Evolutionary conservation across 2,113 vertebrate genomes (phyloP).

Genomic region (Nicator chloris): DNA sequence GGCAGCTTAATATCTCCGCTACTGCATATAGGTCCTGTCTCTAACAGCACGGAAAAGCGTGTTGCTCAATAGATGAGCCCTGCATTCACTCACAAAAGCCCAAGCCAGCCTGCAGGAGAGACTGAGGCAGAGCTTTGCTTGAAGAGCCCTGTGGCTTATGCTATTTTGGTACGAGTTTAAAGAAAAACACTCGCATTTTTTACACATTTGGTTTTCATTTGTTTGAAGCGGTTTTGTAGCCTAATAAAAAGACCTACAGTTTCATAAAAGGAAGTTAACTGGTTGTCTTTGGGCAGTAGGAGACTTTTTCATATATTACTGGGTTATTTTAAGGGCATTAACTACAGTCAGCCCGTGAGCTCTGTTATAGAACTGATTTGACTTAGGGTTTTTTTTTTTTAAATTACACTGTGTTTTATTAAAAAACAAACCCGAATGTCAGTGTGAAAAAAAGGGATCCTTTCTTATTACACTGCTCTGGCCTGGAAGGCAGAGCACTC

Average conservation of each 20-base stretch:
- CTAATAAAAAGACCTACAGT: conserved; percentile 67
- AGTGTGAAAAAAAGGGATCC: neutral
- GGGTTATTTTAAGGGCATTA: conserved; percentile 66
- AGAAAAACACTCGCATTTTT: conserved; percentile 14
- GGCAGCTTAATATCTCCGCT: conserved; percentile 33
- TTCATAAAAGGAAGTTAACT: conserved; percentile 72
- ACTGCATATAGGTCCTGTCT: neutral
- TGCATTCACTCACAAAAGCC: conserved; percentile 39
- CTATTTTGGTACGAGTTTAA: neutral
- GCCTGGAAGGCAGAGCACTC: neutral
- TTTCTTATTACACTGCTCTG: neutral
- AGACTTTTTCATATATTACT: conserved; percentile 64
- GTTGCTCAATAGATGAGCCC: neutral
- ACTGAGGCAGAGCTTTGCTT: neutral
- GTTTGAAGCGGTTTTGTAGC: conserved; percentile 66
- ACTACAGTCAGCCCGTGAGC: neutral
- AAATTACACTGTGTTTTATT: neutral
- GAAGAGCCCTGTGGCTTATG: neutral
- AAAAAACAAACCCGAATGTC: neutral
- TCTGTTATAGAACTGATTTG: conserved; percentile 16
- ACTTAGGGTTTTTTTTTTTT: neutral
- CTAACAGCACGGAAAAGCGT: neutral
- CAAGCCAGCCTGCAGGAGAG: neutral
- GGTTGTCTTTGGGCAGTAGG: conserved; percentile 61
- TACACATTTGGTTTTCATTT: conserved; percentile 73